Evolutionary conservation across 2,888 invertebrate genomes (phyloP).

Genomic region (Carcina quercana): DNA sequence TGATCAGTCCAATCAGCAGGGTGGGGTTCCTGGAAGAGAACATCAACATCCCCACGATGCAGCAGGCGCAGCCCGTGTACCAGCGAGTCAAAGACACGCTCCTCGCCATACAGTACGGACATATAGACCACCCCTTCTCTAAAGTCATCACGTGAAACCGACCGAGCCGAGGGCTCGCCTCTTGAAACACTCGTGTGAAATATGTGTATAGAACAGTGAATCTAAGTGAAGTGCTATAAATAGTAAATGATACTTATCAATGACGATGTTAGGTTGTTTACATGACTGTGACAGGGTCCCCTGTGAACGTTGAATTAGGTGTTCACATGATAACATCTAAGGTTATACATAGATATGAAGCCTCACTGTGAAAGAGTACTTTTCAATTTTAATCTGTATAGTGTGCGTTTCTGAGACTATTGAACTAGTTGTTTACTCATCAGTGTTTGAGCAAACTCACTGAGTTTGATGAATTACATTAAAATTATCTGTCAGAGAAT

Average conservation of each 20-base stretch:
- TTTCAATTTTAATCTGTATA: no score
- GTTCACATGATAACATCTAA: conserved; percentile 33
- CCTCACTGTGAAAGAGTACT: no score
- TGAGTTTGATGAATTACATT: no score
- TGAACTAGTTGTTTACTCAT: no score
- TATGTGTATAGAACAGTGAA: conserved; percentile 23
- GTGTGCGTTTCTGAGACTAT: no score
- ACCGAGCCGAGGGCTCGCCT: no score
- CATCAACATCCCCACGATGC: conserved; percentile 82
- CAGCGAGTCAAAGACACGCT: conserved; percentile 84
- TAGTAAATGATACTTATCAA: conserved; percentile 15
- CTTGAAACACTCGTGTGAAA: no score
- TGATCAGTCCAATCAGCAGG: conserved; percentile 92
- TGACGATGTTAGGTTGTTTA: conserved; percentile 19
- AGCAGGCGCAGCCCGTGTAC: conserved; percentile 81
- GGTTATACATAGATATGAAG: no score
- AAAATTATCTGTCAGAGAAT: no score
- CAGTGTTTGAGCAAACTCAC: no score
- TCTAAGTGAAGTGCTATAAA: conserved; percentile 16
- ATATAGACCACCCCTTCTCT: conserved; percentile 88
- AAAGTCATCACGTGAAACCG: conserved; percentile 53
- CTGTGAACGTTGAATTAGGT: conserved; percentile 31
- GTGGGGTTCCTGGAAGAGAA: conserved; percentile 85
- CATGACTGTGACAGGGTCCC: conserved; percentile 21
- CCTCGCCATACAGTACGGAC: conserved; percentile 92